Conservation (phyloP, 2,797 vertebrate genomes). For the Anguilla anguilla region DNA sequence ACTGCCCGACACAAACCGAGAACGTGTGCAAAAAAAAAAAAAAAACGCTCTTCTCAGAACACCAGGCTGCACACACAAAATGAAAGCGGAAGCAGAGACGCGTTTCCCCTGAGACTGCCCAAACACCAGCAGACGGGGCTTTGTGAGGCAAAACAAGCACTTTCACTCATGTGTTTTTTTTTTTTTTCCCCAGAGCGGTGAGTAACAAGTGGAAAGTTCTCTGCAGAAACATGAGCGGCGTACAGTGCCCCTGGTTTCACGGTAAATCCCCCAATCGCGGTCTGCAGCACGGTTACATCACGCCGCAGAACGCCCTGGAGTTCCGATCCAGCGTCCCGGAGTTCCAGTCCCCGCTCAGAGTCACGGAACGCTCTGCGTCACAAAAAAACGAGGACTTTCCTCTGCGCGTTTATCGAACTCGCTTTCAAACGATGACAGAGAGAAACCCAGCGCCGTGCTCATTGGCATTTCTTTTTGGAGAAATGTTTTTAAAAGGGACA, state of each 20-base stretch:
- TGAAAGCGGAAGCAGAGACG: background rate
- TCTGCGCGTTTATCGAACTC: background rate
- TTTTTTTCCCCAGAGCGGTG: background rate
- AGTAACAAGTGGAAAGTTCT: background rate
- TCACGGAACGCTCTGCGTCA: background rate
- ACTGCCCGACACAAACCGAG: background rate
- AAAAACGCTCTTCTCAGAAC: background rate
- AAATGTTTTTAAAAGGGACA: background rate
- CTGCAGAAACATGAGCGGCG: background rate
- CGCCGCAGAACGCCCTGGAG: background rate
- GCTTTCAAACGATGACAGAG: background rate
- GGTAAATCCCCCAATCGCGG: background rate
- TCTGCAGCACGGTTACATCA: background rate
- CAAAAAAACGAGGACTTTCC: background rate
- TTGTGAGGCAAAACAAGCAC: background rate
- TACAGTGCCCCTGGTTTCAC: background rate
- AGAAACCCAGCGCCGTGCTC: background rate
- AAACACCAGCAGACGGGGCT: background rate
- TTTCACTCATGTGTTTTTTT: background rate
- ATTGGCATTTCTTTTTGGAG: constrained; percentile 47
- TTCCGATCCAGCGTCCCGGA: constrained; percentile 25
- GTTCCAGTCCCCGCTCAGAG: background rate
- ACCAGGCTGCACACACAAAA: background rate
- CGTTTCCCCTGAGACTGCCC: background rate
- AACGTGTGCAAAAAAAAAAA: background rate